phyloP scores from a whole-genome alignment of 2,888 invertebrate species.

The Phyllotreta striolata region DNA sequence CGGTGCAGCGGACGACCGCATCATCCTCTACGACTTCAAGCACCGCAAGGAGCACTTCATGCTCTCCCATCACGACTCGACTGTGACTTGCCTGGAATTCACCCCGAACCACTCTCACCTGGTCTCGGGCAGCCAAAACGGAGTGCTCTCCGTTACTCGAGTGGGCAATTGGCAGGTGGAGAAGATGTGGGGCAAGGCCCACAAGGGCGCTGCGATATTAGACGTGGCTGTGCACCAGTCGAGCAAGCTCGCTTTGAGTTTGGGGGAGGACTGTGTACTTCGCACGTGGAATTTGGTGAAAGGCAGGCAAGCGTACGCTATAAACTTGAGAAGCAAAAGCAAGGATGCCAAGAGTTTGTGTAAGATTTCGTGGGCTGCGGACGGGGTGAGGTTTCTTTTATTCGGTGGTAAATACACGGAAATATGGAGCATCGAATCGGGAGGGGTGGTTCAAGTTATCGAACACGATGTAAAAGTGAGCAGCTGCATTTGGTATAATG shows the following conservation, averaged over 20 bases:
- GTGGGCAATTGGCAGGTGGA: constrained; percentile 87
- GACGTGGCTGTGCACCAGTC: constrained; percentile 85
- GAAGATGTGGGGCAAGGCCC: constrained; percentile 83
- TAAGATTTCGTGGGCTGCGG: constrained; percentile 72
- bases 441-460: constrained; percentile 74
- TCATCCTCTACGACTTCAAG: constrained; percentile 84
- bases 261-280: constrained; percentile 84
- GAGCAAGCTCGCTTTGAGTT: constrained; percentile 86
- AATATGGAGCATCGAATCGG: constrained; percentile 82
- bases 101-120: constrained; percentile 80
- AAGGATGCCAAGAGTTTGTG: constrained; percentile 58
- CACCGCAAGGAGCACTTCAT: constrained; percentile 80
- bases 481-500: constrained; percentile 73
- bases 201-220: constrained; percentile 78
- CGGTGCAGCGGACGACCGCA: constrained; percentile 89
- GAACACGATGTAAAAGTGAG: constrained; percentile 75
- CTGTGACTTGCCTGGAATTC: constrained; percentile 81
- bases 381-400: constrained; percentile 79
- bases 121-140: constrained; percentile 86
- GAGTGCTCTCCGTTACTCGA: constrained; percentile 80
- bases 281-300: constrained; percentile 95
- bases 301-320: constrained; percentile 88
- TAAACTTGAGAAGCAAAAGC: constrained; percentile 80
- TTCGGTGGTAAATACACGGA: constrained; percentile 76
- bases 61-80: constrained; percentile 83